Percentiles rank a stretch among this genome's conserved stretches.
phyloP scores from a whole-genome alignment of 1,140 invertebrate species.

The Pomacea maculata region DNA sequence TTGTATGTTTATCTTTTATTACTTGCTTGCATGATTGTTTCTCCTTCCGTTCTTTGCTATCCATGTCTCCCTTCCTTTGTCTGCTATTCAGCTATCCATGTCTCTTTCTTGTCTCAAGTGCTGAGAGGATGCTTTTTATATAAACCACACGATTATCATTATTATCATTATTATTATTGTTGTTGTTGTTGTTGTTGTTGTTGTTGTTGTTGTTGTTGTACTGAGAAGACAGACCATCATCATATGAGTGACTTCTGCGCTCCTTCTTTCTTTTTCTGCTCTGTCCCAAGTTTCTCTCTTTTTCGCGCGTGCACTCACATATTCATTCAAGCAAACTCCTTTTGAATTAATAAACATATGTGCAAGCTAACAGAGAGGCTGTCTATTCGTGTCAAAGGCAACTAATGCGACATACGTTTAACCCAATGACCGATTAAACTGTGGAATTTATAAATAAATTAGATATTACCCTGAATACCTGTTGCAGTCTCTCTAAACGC shows the following conservation, averaged over 20 bases:
- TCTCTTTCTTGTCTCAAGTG: neutral
- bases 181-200: no score
- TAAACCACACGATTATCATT: neutral
- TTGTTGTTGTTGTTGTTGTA: neutral
- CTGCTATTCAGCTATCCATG: no score
- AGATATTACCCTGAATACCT: neutral
- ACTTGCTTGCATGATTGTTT: neutral
- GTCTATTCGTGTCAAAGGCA: neutral
- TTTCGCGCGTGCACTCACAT: conserved; percentile 8
- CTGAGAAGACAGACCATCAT: neutral
- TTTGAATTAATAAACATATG: neutral
- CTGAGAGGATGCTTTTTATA: neutral
- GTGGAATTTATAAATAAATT: neutral
- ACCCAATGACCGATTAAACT: neutral
- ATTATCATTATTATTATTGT: no score
- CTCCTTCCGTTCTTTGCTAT: neutral
- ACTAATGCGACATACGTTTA: neutral
- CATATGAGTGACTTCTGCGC: neutral
- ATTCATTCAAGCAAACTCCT: neutral
- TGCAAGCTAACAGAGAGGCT: neutral
- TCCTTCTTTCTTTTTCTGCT: neutral
- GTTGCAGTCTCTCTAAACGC: neutral
- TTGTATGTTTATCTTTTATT: neutral
- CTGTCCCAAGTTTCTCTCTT: conserved; percentile 2
- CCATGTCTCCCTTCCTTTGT: no score